These are phyloP conservation scores for Rhopalosiphum nymphaeae DNA, from an alignment of 2,888 invertebrate species.

Conservation along the genomic window DNA sequence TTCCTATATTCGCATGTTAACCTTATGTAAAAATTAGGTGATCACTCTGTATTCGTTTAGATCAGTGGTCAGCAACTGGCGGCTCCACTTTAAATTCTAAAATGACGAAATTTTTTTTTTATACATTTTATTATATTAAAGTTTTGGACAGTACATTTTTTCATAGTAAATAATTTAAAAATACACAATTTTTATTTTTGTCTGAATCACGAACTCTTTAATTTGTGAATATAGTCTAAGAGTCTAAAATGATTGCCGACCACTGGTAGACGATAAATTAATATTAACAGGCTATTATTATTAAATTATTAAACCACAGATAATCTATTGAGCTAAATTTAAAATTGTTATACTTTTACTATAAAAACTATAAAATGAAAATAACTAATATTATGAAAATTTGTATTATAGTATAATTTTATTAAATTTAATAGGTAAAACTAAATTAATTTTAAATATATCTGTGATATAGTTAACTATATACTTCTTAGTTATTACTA, in stretches of 20 bases:
- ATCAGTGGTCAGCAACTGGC: too few species aligned
- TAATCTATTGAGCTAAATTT: not conserved
- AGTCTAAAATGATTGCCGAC: too few species aligned
- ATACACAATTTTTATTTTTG: too few species aligned
- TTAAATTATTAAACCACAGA: not conserved
- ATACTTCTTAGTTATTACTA: not conserved
- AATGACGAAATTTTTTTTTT: too few species aligned
- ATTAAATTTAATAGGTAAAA: not conserved
- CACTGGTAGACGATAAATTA: not conserved
- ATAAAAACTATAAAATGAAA: not conserved
- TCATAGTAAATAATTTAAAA: too few species aligned
- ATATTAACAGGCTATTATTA: not conserved
- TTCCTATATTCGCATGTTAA: not conserved
- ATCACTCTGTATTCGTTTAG: not conserved
- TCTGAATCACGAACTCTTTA: too few species aligned
- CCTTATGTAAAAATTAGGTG: not conserved
- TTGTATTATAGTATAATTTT: not conserved
- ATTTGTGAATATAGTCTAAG: too few species aligned
- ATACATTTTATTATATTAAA: too few species aligned
- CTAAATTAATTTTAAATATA: not conserved
- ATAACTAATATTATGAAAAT: not conserved
- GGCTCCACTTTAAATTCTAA: too few species aligned
- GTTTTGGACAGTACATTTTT: too few species aligned
- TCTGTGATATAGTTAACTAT: not conserved
- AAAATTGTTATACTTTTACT: not conserved